Base-by-base conservation (phyloP, 2,113 vertebrate genomes). In the Tetrax tetrax region DNA sequence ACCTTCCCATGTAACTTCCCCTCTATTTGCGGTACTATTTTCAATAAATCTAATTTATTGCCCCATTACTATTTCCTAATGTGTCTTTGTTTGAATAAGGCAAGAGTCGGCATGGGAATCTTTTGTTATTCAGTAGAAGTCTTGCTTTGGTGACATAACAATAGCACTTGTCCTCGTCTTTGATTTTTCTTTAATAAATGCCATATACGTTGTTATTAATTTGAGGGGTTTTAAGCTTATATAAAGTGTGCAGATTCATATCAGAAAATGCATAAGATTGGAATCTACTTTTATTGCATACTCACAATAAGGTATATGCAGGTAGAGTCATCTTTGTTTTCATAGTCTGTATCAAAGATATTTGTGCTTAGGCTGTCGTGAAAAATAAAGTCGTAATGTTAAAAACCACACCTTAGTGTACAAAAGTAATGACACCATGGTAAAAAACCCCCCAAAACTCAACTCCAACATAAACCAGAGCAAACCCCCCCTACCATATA, bases 51-150 rank as follows among this genome's bases (percentile, higher is more conserved):
- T 74, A 75, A 78, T 87, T 95, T 68, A 74, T 76, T 69, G 74
- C 41, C 41, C 9, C 35, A 23, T 78, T 70, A 86, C 89, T 91
- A 66, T 89, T 87, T 95, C 84, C 87, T 85, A 79, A 89, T 45
- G 51, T 37, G 57, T 56, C 91, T 97, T 95, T 96, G 84, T 97
- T 93, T 95, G 93, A 95, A 53, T 90, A 87, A 83, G 83, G 77
- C 87, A 93, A 90, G 90, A 87, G n/a, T 84, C 47, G 35, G 92
- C 80, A 95, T 17, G 51, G 43, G 78, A 89, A 93, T 74, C 48
- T 90, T 87, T 81, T 74, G 87, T 91, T 96, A 33, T 92, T 96
- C 79, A 85, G 74, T 74, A 84, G 59, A 95, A 89, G 8, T 76
- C 37, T 75, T 77, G 50, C 92, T 87, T 57, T 78, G 94, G 28